Percentiles rank a stretch among this genome's conserved stretches.
phyloP scores from a whole-genome alignment of 1,140 invertebrate genomes.

The Lanistes nyassanus region DNA sequence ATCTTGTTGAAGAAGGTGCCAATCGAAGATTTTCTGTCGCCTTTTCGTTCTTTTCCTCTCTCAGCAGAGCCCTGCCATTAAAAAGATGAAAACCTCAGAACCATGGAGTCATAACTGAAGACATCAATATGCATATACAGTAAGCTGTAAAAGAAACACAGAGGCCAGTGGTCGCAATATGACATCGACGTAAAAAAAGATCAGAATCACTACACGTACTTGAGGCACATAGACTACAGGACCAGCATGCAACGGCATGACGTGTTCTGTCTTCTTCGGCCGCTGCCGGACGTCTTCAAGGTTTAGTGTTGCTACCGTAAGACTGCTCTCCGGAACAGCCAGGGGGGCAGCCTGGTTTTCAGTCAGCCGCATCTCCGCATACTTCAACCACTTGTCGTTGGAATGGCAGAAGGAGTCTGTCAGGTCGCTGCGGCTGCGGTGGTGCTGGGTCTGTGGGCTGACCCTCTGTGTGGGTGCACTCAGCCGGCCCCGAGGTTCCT shows the following conservation, averaged over 20 bases:
- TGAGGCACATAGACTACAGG: slow-evolving; percentile 26
- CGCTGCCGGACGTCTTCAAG: slow-evolving; percentile 39
- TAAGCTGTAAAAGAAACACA: no score
- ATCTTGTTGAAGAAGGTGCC: slow-evolving; percentile 49
- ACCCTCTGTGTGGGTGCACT: neutral
- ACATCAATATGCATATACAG: no score
- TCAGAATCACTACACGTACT: neutral
- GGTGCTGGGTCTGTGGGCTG: slow-evolving; percentile 29
- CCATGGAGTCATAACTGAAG: no score
- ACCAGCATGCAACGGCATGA: slow-evolving; percentile 30
- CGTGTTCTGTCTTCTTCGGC: neutral
- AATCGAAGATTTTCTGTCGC: slow-evolving; percentile 43
- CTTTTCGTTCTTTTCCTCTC: slow-evolving; percentile 25
- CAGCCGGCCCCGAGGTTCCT: neutral
- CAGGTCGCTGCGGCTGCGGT: slow-evolving; percentile 53
- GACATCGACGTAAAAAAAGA: neutral
- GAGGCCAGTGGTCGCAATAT: no score
- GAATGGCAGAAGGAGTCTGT: slow-evolving; percentile 37
- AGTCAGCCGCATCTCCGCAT: slow-evolving; percentile 36
- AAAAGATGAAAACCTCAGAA: no score
- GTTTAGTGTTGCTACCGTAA: slow-evolving; percentile 46
- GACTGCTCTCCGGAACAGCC: slow-evolving; percentile 47
- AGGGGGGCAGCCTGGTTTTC: slow-evolving; percentile 38
- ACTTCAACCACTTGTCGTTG: slow-evolving; percentile 48
- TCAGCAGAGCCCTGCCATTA: no score